Evolutionary conservation across 92 coral and sea anemone species (phyloP).

Genomic region (Epizoanthus ramosus): DNA sequence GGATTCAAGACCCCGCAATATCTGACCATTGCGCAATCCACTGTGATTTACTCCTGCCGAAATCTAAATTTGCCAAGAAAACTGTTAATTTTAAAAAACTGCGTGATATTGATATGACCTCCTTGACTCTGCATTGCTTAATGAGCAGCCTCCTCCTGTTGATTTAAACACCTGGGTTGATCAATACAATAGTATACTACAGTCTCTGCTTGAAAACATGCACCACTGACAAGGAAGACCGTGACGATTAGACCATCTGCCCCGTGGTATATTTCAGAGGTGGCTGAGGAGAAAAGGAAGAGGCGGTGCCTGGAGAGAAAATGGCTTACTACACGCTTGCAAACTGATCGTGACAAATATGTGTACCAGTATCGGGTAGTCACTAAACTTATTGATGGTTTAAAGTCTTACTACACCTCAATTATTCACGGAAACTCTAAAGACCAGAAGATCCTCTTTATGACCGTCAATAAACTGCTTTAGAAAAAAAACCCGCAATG

Average conservation of each 20-base stretch:
- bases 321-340: too few species aligned
- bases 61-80: slow-evolving; percentile 13
- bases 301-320: neutral
- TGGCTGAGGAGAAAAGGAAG: slow-evolving; percentile 20
- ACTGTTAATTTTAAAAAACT: slow-evolving; percentile 6
- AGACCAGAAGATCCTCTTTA: slow-evolving; percentile 25
- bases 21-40: slow-evolving; percentile 15
- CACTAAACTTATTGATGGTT: slow-evolving; percentile 1
- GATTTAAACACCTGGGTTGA: too few species aligned
- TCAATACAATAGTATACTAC: too few species aligned
- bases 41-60: slow-evolving; percentile 11
- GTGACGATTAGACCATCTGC: slow-evolving; percentile 12
- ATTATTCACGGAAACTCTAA: neutral
- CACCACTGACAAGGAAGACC: neutral
- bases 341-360: neutral
- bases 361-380: slow-evolving; percentile 34
- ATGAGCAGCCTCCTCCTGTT: too few species aligned
- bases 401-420: slow-evolving; percentile 28
- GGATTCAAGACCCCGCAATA: neutral
- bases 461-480: slow-evolving; percentile 29
- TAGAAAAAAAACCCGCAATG: neutral
- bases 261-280: slow-evolving; percentile 29
- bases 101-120: neutral
- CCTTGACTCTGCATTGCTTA: neutral
- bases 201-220: slow-evolving; percentile 15